Evolutionary conservation across 2,888 invertebrate species (phyloP).

Genomic region (Diploptera punctata): DNA sequence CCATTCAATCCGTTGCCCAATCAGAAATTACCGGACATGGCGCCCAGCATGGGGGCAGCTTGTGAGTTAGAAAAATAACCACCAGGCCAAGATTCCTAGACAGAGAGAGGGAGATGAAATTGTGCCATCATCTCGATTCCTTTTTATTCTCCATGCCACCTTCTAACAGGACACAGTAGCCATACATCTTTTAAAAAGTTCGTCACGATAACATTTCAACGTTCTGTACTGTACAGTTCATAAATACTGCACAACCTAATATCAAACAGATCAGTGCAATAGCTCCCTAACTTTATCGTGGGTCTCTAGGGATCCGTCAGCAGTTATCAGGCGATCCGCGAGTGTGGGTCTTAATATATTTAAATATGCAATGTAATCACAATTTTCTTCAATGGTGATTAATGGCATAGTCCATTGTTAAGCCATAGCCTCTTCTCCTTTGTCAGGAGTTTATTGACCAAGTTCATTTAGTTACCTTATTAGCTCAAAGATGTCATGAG

Average conservation of each 20-base stretch:
- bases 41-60: conserved; percentile 31
- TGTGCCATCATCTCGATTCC: conserved; percentile 2
- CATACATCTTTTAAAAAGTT: conserved; percentile 2
- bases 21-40: conserved; percentile 37
- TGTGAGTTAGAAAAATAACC: conserved; percentile 22
- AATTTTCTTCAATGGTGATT: no score
- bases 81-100: not conserved
- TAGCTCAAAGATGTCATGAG: no score
- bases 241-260: conserved; percentile 13
- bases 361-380: no score
- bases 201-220: not conserved
- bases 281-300: no score
- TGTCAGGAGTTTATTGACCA: no score
- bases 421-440: no score
- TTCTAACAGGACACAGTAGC: conserved; percentile 21
- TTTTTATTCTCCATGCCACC: not conserved
- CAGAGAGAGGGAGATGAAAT: not conserved
- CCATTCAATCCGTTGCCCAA: conserved; percentile 34
- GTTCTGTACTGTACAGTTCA: not conserved
- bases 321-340: no score
- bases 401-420: no score
- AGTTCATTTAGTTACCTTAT: no score
- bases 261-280: no score
- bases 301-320: no score
- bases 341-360: no score